Evolutionary conservation across 2,888 invertebrate genomes (phyloP), one percentile per base, ranked within the genome.

Genomic region (Lepidonotus clava): DNA sequence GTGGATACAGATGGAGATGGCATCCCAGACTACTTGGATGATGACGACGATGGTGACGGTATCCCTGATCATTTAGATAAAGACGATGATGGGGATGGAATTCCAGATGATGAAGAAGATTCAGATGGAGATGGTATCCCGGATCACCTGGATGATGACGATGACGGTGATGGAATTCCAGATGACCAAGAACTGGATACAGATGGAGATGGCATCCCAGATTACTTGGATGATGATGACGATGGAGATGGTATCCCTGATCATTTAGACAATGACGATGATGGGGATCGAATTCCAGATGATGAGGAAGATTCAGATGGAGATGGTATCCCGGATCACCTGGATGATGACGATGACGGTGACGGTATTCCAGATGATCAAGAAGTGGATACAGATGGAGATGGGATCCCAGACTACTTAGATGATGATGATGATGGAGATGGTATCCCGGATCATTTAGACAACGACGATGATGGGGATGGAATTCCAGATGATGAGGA

Each of bases 391-490:
- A 84, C 85, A 36, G 90, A 90, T 86, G 88, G 88, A 28, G 90
- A 90, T 84, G 89, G 89, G 8, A 89, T 89, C 21, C 89, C 90
- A 40, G 89, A 89, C 66, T 32, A 84, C 61, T 24, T 83, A 8
- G 89, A 89, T 46, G 86, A 89, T 38, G 89, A 89, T 76, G 88
- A 86, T 77, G 92, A 93, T 87, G 90, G 91, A 8, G 91, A 93
- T 88, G 93, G 93, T 11, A 90, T 93, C 32, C 92, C 92, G 87
- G 84, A 89, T 51, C 77, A 90, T 24, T n/a, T 89, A 18, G 90
- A 87, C 21, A 87, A 90, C 38, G 90, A 90, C 53, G 90, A 91
- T 89, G 92, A 92, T 88, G 92, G 92, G 11, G 93, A 94, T 89
- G 93, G 93, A 36, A 90, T 90, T 56, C 89, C 90, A 28, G 90